Percentiles rank a stretch among this genome's conserved stretches.
Evolutionary conservation across 2,113 vertebrate genomes (phyloP).

Genomic region (Lucifuga dentata): DNA sequence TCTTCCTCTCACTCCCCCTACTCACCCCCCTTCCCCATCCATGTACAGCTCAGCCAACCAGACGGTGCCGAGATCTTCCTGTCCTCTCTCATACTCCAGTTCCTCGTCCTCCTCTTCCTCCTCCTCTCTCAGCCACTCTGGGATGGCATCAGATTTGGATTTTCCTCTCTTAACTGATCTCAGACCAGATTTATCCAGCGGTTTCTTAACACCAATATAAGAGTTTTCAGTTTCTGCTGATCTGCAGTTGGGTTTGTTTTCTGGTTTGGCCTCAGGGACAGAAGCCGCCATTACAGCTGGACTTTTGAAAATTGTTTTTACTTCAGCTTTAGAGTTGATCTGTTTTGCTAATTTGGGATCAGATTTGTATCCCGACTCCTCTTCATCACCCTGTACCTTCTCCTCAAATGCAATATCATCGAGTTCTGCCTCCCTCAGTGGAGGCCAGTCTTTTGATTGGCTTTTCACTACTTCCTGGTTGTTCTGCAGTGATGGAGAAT

Average conservation of each 20-base stretch:
- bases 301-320: background rate
- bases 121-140: conserved; percentile 63
- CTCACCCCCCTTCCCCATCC: conserved; percentile 75
- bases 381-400: conserved; percentile 7
- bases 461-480: conserved; percentile 13
- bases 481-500: background rate
- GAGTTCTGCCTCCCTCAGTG: conserved; percentile 60
- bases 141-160: conserved; percentile 48
- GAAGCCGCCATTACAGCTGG: background rate
- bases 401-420: conserved; percentile 64
- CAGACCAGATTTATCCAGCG: background rate
- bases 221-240: conserved; percentile 12
- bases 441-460: conserved; percentile 21
- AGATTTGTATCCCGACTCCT: conserved; percentile 14
- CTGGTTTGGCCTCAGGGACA: conserved; percentile 1
- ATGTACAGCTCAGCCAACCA: conserved; percentile 82
- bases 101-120: conserved; percentile 59
- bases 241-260: conserved; percentile 1
- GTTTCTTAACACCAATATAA: conserved; percentile 13
- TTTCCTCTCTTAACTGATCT: conserved; percentile 24
- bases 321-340: background rate
- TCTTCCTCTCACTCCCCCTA: conserved; percentile 40
- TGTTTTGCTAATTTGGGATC: conserved; percentile 6
- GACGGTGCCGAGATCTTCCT: conserved; percentile 80
- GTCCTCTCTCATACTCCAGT: conserved; percentile 78